phyloP scores from a whole-genome alignment of 2,797 vertebrate species.

The Tenualosa thibaudeaui region DNA sequence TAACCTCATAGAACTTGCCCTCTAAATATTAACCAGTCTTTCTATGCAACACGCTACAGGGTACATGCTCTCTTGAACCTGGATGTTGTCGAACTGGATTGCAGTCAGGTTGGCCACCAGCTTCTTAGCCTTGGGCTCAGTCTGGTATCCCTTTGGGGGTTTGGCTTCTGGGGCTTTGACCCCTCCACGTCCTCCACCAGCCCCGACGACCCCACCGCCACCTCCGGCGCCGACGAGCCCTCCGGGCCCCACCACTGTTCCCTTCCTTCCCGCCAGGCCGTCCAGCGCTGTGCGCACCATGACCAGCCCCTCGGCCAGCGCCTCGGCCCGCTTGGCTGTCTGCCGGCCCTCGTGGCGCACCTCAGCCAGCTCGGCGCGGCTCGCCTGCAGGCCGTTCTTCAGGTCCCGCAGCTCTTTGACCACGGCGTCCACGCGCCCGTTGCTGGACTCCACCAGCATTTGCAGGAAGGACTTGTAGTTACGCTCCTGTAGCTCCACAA shows the following conservation, averaged over 20 bases:
- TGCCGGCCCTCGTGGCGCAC: constrained; percentile 62
- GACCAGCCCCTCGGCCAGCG: constrained; percentile 67
- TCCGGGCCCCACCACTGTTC: background rate
- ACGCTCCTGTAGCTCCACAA: constrained; percentile 74
- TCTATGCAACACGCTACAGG: background rate
- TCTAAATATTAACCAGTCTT: background rate
- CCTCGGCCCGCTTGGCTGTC: constrained; percentile 61
- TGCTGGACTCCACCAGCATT: constrained; percentile 69
- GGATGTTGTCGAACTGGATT: constrained; percentile 67
- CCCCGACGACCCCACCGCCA: background rate
- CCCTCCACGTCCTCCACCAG: constrained; percentile 36
- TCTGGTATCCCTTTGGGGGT: constrained; percentile 34
- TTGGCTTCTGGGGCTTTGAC: constrained; percentile 29
- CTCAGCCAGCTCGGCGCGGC: constrained; percentile 62
- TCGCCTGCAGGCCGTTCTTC: constrained; percentile 61
- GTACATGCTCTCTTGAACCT: constrained; percentile 58
- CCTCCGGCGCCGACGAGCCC: constrained; percentile 36
- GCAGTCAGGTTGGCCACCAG: constrained; percentile 74
- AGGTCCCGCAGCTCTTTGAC: constrained; percentile 73
- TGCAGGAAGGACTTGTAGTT: constrained; percentile 72
- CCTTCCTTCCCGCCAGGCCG: constrained; percentile 51
- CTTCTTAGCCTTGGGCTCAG: constrained; percentile 68
- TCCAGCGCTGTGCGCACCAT: constrained; percentile 65
- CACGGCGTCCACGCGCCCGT: constrained; percentile 67
- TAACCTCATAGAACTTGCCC: background rate